Evolutionary conservation across 2,113 vertebrate genomes (phyloP), one percentile per base, ranked within the genome.

Genomic region (Numenius arquata): DNA sequence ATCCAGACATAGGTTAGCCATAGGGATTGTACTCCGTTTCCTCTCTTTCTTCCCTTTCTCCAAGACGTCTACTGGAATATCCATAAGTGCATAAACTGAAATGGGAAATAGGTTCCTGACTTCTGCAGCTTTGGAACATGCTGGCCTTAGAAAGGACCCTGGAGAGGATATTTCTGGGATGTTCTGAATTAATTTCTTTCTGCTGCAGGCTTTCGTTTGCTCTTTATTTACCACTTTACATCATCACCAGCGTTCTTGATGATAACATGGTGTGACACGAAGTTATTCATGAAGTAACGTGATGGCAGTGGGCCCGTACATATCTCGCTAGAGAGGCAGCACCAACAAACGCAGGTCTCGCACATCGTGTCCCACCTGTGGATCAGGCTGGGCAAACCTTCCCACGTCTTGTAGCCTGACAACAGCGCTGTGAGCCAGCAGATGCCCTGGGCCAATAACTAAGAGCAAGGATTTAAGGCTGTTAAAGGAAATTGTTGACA

Each of bases 271-370:
- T 17, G 68, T 78, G 95, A 92, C 89, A 72, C 2, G n/a, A 75
- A 93, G 91, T 65, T 75, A 41, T 14, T 85, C 58, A 48, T 1
- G 3, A 59, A 30, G 70, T 47, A 45, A 65, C 66, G 8, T 0
- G 36, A 48, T 72, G 67, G 81, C 83, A 50, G 1, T 0, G 22
- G 67, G 70, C 84, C 66, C 0, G 0, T 16, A 18, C 1, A 0
- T 72, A 14, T 40, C 73, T 62, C 34, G 53, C 70, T 61, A 4
- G 80, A 23, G 72, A 55, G 56, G 52, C 58, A 85, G 19, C 79
- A 36, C 7, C 79, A 67, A 53, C 73, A 67, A 63, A 65, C 26
- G 3, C 1, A 0, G n/a, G 53, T 48, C 36, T 59, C 0, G 0
- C 15, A 8, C 16, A 8, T 34, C 36, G 25, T 3, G 23, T 59